Evolutionary conservation across 2,888 invertebrate species (phyloP), one percentile per base, ranked within the genome.

Genomic region (Eubasilissa splendida): DNA sequence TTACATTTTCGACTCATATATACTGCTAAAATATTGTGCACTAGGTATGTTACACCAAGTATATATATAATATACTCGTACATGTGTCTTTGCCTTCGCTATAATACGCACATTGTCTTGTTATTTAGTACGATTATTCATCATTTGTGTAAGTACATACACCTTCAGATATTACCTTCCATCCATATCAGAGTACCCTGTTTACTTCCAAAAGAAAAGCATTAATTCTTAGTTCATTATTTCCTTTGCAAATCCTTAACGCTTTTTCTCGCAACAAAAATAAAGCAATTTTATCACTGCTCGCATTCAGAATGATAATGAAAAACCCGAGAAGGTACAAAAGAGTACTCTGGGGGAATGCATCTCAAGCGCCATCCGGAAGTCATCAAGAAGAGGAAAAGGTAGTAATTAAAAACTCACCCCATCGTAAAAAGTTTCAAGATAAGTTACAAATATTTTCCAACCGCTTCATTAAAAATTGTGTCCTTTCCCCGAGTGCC

Each of bases 271-370:
- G 52, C 33, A 80, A 63, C 76, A 76, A 76, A 79, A 70, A 76
- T 80, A 76, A 77, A 82, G 74, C 79, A 77, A 82, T 82, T 82
- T 79, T 76, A 82, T 80, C 74, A 76, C 71, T 65, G 76, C 73
- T 81, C 74, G 76, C 70, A 76, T 79, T 63, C 76, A 71, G 74
- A 76, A 81, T 76, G 78, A 71, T 81, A 79, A 81, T 81, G 79
- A 81, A 79, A 81, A 81, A 66, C 80, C 75, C 56, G 73, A 56
- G 42, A 58, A 73, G 73, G 66, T 63, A 65, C 78, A 75, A 75
- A 71, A 74, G 66, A 75, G 79, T 54, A 73, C 78, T 54, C 75
- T 52, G 22, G 74, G 75, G 74, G 63, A 77, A 79, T 79, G 79
- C 79, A 79, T 79, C 65, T 66, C 74, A 65, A 65, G 76, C 65